phyloP scores from a whole-genome alignment of 2,888 invertebrate genomes.

The Aromia moschata region DNA sequence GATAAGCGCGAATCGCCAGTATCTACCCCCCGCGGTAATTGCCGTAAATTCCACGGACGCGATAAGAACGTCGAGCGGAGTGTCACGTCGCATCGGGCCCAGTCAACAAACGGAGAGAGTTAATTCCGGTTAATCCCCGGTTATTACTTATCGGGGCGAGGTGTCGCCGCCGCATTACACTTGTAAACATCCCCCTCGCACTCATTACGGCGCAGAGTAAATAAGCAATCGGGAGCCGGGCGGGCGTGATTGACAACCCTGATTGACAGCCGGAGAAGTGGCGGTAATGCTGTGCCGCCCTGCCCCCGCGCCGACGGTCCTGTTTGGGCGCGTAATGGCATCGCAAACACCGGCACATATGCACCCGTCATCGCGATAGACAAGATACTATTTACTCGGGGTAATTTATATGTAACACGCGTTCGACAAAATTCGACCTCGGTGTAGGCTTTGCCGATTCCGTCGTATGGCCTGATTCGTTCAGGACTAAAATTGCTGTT shows the following conservation, averaged over 20 bases:
- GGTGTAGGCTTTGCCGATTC: no score
- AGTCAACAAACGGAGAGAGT: conserved; percentile 25
- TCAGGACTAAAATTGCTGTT: no score
- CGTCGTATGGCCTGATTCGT: no score
- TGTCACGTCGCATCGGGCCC: conserved; percentile 20
- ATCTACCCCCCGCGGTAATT: background rate
- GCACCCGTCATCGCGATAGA: conserved; percentile 44
- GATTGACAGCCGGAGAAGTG: conserved; percentile 51
- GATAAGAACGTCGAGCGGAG: conserved; percentile 28
- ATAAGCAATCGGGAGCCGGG: conserved; percentile 54
- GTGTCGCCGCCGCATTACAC: conserved; percentile 45
- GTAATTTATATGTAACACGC: conserved; percentile 15
- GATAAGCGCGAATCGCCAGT: background rate
- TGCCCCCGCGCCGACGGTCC: no score
- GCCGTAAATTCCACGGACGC: conserved; percentile 2
- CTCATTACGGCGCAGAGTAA: conserved; percentile 55
- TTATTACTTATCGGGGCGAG: conserved; percentile 44
- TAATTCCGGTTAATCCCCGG: conserved; percentile 41
- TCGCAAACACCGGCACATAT: conserved; percentile 56
- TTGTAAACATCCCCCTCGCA: conserved; percentile 42
- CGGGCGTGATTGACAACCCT: conserved; percentile 56
- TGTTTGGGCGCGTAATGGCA: conserved; percentile 60
- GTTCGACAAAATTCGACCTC: no score
- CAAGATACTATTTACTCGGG: conserved; percentile 41
- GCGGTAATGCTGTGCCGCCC: conserved; percentile 53